phyloP scores from a whole-genome alignment of 2,113 vertebrate genomes.

The Perca fluviatilis region DNA sequence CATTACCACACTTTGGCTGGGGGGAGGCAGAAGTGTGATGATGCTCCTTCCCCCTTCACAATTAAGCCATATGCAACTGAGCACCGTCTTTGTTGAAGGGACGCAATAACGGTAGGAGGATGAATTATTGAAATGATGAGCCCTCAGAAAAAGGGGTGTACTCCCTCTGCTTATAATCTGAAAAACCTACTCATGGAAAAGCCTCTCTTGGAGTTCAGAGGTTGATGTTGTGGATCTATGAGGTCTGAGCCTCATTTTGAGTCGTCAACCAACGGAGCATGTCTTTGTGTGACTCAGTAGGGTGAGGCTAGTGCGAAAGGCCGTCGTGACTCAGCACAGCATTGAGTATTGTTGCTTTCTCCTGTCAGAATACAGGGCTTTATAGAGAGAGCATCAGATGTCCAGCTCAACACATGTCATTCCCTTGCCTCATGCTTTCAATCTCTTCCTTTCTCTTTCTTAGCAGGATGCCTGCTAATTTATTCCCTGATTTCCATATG shows the following conservation, averaged over 20 bases:
- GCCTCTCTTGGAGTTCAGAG: constrained; percentile 17
- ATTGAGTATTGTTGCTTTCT: constrained; percentile 66
- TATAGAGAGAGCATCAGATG: constrained; percentile 69
- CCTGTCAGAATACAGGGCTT: constrained; percentile 63
- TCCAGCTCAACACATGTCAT: constrained; percentile 67
- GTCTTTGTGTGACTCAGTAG: constrained; percentile 52
- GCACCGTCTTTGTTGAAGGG: constrained; percentile 35
- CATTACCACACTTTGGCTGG: constrained; percentile 39
- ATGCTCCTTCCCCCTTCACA: constrained; percentile 47
- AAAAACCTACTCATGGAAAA: neutral
- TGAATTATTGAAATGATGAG: neutral
- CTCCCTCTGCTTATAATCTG: neutral
- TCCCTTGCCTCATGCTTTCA: constrained; percentile 70
- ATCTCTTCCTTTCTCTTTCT: constrained; percentile 66
- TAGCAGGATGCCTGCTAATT: constrained; percentile 67
- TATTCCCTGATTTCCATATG: constrained; percentile 82
- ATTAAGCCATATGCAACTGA: constrained; percentile 51
- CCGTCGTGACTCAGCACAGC: constrained; percentile 71
- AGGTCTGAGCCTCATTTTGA: constrained; percentile 41
- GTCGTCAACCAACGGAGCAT: constrained; percentile 26
- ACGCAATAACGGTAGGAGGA: neutral
- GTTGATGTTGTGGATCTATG: constrained; percentile 38
- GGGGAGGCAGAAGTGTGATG: constrained; percentile 48
- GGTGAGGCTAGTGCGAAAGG: constrained; percentile 57
- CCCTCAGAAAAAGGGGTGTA: neutral